These are phyloP conservation scores for Rhopalosiphum nymphaeae DNA, from an alignment of 2,888 invertebrate species.

Conservation along the genomic window DNA sequence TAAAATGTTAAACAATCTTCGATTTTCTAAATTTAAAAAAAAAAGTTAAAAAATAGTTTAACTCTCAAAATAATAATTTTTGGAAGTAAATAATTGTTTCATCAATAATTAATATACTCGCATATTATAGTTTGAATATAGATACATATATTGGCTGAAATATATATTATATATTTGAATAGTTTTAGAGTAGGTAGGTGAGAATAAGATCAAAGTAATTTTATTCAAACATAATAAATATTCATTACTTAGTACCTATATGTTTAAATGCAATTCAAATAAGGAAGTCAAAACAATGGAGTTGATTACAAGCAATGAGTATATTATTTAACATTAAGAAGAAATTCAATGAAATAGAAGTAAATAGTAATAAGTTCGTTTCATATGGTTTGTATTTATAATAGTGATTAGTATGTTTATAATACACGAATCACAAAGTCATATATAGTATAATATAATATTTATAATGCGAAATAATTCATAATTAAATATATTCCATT, in stretches of 20 bases:
- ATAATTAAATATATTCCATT: neutral
- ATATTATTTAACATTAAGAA: neutral
- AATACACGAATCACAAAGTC: neutral
- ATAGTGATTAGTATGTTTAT: neutral
- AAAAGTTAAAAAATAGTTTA: neutral
- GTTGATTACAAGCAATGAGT: neutral
- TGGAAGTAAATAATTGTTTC: neutral
- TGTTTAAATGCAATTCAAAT: neutral
- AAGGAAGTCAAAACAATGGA: neutral
- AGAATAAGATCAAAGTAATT: conserved; percentile 17
- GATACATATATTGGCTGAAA: neutral
- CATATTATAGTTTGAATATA: neutral
- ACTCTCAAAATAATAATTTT: neutral
- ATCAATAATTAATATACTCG: neutral
- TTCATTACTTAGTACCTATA: neutral
- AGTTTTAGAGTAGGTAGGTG: neutral
- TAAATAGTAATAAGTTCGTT: neutral
- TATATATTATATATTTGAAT: neutral
- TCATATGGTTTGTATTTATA: neutral
- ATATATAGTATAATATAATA: neutral
- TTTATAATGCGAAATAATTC: neutral
- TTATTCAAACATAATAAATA: neutral
- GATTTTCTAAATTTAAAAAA: neutral
- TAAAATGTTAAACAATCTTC: neutral
- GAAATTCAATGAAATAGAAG: neutral